Evolutionary conservation across 2,888 invertebrate species (phyloP).

Genomic region (Lasioglossum zephyrum): DNA sequence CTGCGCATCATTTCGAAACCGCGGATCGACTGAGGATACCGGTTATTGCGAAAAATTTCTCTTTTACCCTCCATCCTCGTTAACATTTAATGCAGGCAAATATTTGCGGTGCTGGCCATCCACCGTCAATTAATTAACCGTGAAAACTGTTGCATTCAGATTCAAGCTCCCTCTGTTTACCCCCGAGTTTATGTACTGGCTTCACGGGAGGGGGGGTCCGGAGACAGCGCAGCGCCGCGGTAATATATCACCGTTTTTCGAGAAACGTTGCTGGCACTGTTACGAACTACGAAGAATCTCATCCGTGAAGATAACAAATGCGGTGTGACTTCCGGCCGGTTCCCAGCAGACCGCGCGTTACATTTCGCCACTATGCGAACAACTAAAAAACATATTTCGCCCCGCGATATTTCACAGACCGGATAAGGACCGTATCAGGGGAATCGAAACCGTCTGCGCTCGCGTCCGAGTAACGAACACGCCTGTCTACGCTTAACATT

Average conservation of each 20-base stretch:
- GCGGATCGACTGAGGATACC: not conserved
- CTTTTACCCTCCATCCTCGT: not conserved
- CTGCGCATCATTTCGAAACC: not conserved
- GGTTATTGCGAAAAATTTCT: not conserved
- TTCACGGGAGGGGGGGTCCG: not conserved
- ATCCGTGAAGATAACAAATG: slow-evolving; percentile 59
- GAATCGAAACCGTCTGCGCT: not conserved
- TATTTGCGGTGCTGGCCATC: slow-evolving; percentile 11
- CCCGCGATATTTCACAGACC: slow-evolving; percentile 27
- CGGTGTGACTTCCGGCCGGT: slow-evolving; percentile 42
- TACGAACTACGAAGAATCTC: slow-evolving; percentile 39
- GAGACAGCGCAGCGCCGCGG: not conserved
- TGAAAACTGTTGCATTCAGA: slow-evolving; percentile 28
- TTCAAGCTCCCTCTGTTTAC: slow-evolving; percentile 15
- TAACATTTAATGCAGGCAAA: slow-evolving; percentile 16
- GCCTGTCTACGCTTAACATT: not conserved
- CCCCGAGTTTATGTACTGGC: slow-evolving; percentile 18
- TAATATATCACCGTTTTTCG: slow-evolving; percentile 35
- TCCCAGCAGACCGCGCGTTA: slow-evolving; percentile 16
- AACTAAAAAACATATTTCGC: slow-evolving; percentile 26
- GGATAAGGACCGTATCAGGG: slow-evolving; percentile 1
- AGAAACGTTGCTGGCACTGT: slow-evolving; percentile 23
- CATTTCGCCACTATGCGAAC: not conserved
- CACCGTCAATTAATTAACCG: slow-evolving; percentile 34
- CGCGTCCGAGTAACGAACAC: not conserved